Evolutionary conservation across 2,888 invertebrate genomes (phyloP).

Genomic region (Sminthurides aquaticus): DNA sequence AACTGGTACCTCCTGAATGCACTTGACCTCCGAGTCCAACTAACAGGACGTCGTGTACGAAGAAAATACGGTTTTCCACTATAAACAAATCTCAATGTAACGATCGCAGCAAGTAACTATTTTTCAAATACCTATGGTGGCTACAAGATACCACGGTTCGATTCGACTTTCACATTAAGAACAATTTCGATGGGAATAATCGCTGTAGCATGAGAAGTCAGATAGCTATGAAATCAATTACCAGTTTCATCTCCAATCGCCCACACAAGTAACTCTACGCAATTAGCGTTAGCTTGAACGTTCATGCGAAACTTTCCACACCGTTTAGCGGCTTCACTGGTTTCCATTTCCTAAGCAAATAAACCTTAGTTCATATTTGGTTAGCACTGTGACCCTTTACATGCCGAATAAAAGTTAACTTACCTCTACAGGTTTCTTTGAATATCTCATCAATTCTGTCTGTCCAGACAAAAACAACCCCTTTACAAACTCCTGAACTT

Average conservation of each 20-base stretch:
- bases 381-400: too few species aligned
- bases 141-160: too few species aligned
- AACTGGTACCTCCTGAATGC: constrained; percentile 24
- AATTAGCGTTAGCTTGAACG: constrained; percentile 94
- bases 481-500: constrained; percentile 84
- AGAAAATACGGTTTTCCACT: constrained; percentile 36
- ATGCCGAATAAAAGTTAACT: background rate
- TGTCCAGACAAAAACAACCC: constrained; percentile 85
- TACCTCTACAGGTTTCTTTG: constrained; percentile 27
- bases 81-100: constrained; percentile 15
- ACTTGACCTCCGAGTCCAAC: constrained; percentile 28
- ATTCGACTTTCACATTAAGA: too few species aligned
- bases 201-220: too few species aligned
- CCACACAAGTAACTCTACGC: constrained; percentile 95
- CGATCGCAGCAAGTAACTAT: too few species aligned
- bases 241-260: constrained; percentile 94
- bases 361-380: too few species aligned
- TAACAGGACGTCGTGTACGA: constrained; percentile 37
- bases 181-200: too few species aligned
- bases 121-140: too few species aligned
- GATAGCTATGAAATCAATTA: too few species aligned
- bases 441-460: constrained; percentile 61
- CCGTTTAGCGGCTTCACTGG: constrained; percentile 23
- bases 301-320: constrained; percentile 74
- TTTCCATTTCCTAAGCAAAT: constrained; percentile 19